Conservation (phyloP, 2,888 invertebrate species). For the Harpagoxenus sublaevis region DNA sequence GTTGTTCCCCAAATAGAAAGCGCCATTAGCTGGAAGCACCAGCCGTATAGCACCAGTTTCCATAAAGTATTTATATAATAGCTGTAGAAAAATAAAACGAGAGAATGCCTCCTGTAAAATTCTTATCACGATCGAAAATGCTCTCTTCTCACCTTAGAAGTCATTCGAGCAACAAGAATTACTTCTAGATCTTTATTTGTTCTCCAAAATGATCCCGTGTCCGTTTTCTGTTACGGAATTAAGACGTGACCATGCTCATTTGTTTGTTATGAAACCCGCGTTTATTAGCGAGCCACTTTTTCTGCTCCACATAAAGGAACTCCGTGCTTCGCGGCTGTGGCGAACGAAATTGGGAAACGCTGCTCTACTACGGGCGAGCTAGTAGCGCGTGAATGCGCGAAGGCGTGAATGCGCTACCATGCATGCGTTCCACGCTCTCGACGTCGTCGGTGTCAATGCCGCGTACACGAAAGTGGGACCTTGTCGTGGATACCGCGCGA, state of each 20-base stretch:
- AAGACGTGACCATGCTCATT: background rate
- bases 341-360: constrained; percentile 1
- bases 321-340: background rate
- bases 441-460: constrained; percentile 72
- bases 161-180: background rate
- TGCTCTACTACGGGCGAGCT: background rate
- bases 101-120: background rate
- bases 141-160: background rate
- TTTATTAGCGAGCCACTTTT: background rate
- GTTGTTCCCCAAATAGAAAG: constrained; percentile 29
- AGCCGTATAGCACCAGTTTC: background rate
- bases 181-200: background rate
- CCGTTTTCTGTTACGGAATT: background rate
- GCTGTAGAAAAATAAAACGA: background rate
- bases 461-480: constrained; percentile 60
- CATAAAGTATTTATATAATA: background rate
- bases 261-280: background rate
- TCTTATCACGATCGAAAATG: background rate
- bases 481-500: constrained; percentile 55
- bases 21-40: constrained; percentile 6
- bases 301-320: background rate
- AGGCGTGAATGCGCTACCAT: constrained; percentile 4
- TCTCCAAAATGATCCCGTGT: background rate
- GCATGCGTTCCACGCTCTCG: background rate
- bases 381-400: constrained; percentile 22